Percentiles rank a stretch among this genome's conserved stretches.
Evolutionary conservation across 1,140 invertebrate species (phyloP).

Genomic region (Zaprionus inermis): DNA sequence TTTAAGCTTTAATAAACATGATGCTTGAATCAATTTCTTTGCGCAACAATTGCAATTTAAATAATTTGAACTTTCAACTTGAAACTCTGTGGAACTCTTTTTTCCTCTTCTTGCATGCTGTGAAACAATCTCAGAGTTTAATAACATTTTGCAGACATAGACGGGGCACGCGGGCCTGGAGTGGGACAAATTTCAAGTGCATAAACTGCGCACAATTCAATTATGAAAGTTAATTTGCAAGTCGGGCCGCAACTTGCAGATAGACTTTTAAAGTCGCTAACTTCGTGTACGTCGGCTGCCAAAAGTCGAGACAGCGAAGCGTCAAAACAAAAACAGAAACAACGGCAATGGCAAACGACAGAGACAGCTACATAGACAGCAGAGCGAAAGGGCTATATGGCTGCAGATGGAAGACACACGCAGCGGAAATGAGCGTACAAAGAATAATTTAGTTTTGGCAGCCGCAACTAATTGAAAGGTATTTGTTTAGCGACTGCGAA

Average conservation of each 20-base stretch:
- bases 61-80: neutral
- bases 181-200: constrained; percentile 31
- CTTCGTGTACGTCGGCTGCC: constrained; percentile 35
- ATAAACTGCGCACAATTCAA: constrained; percentile 52
- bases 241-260: constrained; percentile 34
- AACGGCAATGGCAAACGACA: constrained; percentile 2
- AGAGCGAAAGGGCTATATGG: neutral
- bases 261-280: constrained; percentile 53
- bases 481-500: constrained; percentile 58
- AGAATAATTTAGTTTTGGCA: constrained; percentile 63
- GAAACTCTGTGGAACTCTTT: neutral
- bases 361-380: constrained; percentile 9
- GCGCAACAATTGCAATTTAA: neutral
- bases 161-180: neutral
- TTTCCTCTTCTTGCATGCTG: neutral
- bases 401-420: constrained; percentile 3
- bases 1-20: neutral
- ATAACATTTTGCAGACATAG: constrained; percentile 23
- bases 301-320: constrained; percentile 47
- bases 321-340: constrained; percentile 30
- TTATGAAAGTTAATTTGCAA: constrained; percentile 54
- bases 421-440: constrained; percentile 37
- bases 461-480: constrained; percentile 65
- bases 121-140: constrained; percentile 34
- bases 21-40: neutral